Evolutionary conservation across 2,797 vertebrate genomes (phyloP).

Genomic region (Tachyglossus aculeatus): DNA sequence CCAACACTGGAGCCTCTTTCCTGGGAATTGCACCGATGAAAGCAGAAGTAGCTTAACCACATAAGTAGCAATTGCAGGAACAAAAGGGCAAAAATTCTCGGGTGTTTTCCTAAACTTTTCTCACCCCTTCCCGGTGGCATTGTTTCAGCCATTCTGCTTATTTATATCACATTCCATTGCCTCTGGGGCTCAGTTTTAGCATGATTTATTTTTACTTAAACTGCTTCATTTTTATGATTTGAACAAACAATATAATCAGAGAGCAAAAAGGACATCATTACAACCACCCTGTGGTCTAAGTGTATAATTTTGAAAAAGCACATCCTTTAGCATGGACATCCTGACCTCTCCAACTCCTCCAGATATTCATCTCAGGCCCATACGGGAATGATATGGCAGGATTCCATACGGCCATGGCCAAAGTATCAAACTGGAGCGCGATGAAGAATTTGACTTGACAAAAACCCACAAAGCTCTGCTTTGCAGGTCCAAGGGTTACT

Average conservation of each 20-base stretch:
- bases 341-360: too few relatives aligned
- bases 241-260: background rate
- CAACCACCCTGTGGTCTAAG: background rate
- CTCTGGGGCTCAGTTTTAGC: background rate
- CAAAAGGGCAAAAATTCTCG: background rate
- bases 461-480: too few relatives aligned
- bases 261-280: background rate
- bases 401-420: constrained; percentile 7
- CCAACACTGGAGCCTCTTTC: too few relatives aligned
- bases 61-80: background rate
- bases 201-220: background rate
- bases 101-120: background rate
- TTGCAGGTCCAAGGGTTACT: too few relatives aligned
- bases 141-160: constrained; percentile 4
- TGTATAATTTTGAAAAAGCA: background rate
- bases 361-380: too few relatives aligned
- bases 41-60: background rate
- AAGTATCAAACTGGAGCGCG: background rate
- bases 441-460: background rate
- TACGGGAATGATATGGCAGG: background rate
- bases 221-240: background rate
- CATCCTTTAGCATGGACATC: too few relatives aligned
- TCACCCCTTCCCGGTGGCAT: background rate
- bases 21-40: background rate
- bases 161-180: background rate